Conservation (phyloP, 2,797 vertebrate genomes). For the Alectoris magna region DNA sequence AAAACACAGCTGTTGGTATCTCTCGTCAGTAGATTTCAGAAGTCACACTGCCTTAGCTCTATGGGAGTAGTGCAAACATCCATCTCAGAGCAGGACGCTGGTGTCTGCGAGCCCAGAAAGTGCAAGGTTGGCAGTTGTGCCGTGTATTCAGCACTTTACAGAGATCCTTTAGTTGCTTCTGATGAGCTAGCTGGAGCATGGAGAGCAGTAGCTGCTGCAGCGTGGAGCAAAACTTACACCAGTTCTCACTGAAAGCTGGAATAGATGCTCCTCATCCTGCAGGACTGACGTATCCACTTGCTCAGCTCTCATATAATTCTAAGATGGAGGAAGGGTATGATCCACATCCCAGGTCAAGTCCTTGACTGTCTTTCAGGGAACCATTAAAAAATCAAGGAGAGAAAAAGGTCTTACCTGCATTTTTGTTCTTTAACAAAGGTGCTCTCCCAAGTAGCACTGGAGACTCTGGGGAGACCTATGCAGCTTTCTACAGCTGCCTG, state of each 20-base stretch:
- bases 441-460: neutral
- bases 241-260: neutral
- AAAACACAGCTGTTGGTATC: neutral
- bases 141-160: neutral
- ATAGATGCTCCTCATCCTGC: neutral
- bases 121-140: neutral
- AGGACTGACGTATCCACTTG: neutral
- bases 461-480: too few relatives aligned
- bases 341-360: neutral
- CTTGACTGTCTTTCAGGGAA: neutral
- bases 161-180: neutral
- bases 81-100: neutral
- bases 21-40: neutral
- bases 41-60: neutral
- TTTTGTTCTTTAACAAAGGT: neutral
- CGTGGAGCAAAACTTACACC: neutral
- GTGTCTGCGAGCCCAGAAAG: neutral
- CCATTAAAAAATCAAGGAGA: neutral
- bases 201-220: rapidly evolving
- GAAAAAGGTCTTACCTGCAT: neutral
- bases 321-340: neutral
- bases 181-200: neutral
- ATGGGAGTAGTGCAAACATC: neutral
- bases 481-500: too few relatives aligned
- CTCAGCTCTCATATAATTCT: neutral